Base-by-base conservation (phyloP, 2,113 vertebrate species). In the Rhabdornis inornatus region DNA sequence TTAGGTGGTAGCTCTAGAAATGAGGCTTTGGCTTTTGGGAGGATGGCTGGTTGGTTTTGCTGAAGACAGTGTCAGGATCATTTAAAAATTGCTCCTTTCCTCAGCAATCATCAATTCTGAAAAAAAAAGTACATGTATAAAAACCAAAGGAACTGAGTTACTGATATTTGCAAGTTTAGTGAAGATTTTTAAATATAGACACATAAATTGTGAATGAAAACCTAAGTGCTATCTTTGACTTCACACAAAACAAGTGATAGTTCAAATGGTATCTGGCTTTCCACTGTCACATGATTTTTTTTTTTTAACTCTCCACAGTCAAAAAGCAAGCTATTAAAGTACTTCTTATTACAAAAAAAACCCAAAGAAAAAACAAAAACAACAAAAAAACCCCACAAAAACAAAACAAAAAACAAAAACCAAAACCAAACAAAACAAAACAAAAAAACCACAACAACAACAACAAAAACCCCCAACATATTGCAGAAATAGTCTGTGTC, bases 51-150 rank as follows among this genome's bases (percentile, higher is more conserved):
- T 42, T 87, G n/a, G 25, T 77, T 57, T 66, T 75, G 56, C 35
- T 83, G 69, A 75, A 63, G 11, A 23, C 18, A 16, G 19, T 24
- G 22, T 37, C 52, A 39, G 61, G 57, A 57, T 49, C 22, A 44
- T 21, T 83, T 78, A 18, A 22, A 53, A 90, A 78, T 71, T 33
- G 15, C 33, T 77, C 10, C 7, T 47, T 97, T 95, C 70, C 45
- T 75, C 61, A 79, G n/a, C 2, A 14, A 27, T 40, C 47, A 60
- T 50, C 27, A 63, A 17, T 65, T 87, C 44, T 35, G 24, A 47
- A 3, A 11, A 30, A 39, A 85, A 61, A 68, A 57, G 25, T 25
- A 28, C 17, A 35, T 0, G 0, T 11, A 42, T 63, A 49, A 77
- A 69, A 56, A 11, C 2, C 5, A 15, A 30, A 85, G 72, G 8